A percentile compares a stretch with the other conserved stretches of the same genome.
Conservation (phyloP, 2,797 vertebrate species). For the Karalla daura region DNA sequence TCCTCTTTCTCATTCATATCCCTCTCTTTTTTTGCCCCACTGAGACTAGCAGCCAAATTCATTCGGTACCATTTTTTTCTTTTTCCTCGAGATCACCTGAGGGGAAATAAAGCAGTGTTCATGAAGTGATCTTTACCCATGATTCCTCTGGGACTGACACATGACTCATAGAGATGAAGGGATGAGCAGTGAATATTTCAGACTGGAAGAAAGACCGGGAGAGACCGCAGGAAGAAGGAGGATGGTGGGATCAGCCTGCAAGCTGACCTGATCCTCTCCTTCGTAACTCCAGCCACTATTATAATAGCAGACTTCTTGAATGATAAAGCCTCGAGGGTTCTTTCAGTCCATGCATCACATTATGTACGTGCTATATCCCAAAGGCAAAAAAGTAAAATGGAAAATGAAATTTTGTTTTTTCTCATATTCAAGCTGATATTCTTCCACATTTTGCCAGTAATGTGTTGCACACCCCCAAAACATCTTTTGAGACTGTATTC, state of each 20-base stretch:
- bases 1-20: slow-evolving; percentile 11
- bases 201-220: slow-evolving; percentile 41
- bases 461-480: no score
- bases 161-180: slow-evolving; percentile 61
- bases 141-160: slow-evolving; percentile 60
- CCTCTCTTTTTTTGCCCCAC: slow-evolving; percentile 6
- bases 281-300: background rate
- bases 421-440: background rate
- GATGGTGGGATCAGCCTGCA: background rate
- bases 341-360: background rate
- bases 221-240: background rate
- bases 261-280: slow-evolving; percentile 17
- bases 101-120: slow-evolving; percentile 66
- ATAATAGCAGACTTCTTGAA: slow-evolving; percentile 2
- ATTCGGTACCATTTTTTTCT: slow-evolving; percentile 31
- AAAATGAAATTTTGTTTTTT: background rate
- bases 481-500: no score
- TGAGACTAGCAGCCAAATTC: slow-evolving; percentile 22
- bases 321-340: background rate
- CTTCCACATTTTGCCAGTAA: background rate
- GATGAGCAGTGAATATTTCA: slow-evolving; percentile 77
- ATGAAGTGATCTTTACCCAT: slow-evolving; percentile 73
- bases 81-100: slow-evolving; percentile 45
- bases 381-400: background rate
- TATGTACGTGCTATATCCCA: background rate